Evolutionary conservation across 2,888 invertebrate species (phyloP).

Genomic region (Dolichopus griseipennis): DNA sequence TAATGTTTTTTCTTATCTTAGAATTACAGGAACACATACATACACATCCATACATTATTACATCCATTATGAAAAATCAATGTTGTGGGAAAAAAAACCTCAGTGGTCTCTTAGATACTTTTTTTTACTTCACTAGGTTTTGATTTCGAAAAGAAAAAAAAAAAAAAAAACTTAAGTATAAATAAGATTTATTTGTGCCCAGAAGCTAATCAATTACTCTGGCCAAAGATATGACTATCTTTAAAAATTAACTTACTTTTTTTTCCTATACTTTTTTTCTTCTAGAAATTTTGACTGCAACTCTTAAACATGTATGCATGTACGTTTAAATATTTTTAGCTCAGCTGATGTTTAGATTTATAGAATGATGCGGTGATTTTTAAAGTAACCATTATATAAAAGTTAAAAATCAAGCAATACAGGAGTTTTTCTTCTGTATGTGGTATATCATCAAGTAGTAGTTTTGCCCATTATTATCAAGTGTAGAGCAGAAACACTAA

Average conservation of each 20-base stretch:
- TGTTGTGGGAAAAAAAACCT: slow-evolving; percentile 2
- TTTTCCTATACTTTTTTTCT: not conserved
- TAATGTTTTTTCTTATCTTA: not conserved
- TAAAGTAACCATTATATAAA: no score
- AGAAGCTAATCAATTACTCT: slow-evolving; percentile 4
- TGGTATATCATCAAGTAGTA: no score
- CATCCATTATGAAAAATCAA: not conserved
- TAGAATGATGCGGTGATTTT: no score
- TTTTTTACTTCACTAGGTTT: not conserved
- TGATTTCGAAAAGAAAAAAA: not conserved
- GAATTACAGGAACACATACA: not conserved
- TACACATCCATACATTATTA: not conserved
- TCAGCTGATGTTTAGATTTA: no score
- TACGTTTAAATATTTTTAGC: no score
- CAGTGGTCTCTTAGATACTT: not conserved
- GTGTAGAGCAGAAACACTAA: no score
- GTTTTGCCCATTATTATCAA: no score
- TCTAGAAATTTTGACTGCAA: not conserved
- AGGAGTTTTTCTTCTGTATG: no score
- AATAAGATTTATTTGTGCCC: slow-evolving; percentile 1
- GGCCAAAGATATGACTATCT: slow-evolving; percentile 6
- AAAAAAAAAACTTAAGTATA: not conserved
- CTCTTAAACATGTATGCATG: no score
- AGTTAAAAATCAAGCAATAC: no score
- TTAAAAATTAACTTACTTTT: not conserved